Evolutionary conservation across 2,888 invertebrate genomes (phyloP).

Genomic region (Drosophila nr. fundita): DNA sequence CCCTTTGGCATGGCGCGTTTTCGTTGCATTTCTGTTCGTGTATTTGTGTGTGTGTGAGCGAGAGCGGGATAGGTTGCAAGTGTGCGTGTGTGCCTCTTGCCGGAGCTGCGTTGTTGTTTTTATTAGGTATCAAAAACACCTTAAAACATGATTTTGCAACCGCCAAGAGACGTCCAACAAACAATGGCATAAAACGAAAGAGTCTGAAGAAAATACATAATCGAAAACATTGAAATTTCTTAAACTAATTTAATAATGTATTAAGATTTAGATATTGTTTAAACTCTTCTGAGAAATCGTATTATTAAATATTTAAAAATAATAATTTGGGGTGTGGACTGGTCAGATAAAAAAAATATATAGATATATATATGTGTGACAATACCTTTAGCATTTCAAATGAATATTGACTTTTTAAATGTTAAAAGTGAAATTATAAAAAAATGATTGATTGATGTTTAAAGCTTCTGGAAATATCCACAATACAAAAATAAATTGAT

Average conservation of each 20-base stretch:
- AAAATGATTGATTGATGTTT: background rate
- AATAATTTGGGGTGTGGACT: background rate
- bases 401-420: background rate
- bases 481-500: background rate
- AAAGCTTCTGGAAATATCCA: background rate
- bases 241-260: background rate
- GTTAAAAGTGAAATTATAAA: background rate
- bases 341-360: background rate
- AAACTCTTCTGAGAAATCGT: background rate
- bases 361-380: background rate
- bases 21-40: slow-evolving; percentile 48
- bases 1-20: slow-evolving; percentile 72
- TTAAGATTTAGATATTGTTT: no score
- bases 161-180: slow-evolving; percentile 56
- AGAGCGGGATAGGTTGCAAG: background rate
- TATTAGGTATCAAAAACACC: slow-evolving; percentile 82
- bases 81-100: slow-evolving; percentile 26
- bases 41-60: slow-evolving; percentile 12
- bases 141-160: slow-evolving; percentile 82
- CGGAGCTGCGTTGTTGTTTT: slow-evolving; percentile 72
- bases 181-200: slow-evolving; percentile 54
- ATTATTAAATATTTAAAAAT: background rate
- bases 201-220: background rate
- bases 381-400: background rate
- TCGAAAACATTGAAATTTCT: background rate